Evolutionary conservation across 2,888 invertebrate species (phyloP).

Genomic region (Cremastinae sp.): DNA sequence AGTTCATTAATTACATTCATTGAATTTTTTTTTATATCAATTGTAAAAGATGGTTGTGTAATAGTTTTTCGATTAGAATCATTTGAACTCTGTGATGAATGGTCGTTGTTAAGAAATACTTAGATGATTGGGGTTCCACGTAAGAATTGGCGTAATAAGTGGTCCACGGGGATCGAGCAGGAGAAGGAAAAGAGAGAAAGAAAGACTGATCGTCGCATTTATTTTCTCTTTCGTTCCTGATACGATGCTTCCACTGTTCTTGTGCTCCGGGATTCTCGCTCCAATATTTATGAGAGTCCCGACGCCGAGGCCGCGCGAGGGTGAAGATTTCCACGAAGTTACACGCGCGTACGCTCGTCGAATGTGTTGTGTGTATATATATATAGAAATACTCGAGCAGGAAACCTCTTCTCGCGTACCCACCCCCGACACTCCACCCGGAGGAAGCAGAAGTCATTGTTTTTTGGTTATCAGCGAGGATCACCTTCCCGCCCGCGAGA

Average conservation of each 20-base stretch:
- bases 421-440: constrained; percentile 34
- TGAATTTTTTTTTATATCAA: too few relatives aligned
- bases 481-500: constrained; percentile 35
- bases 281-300: constrained; percentile 78
- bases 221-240: constrained; percentile 19
- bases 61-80: constrained; percentile 4
- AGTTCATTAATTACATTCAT: too few relatives aligned
- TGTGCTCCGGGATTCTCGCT: constrained; percentile 66
- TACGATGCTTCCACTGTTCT: constrained; percentile 9
- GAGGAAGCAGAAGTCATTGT: constrained; percentile 13
- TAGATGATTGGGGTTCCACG: constrained; percentile 76
- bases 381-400: background rate
- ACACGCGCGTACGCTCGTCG: background rate
- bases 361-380: background rate
- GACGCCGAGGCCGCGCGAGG: constrained; percentile 70
- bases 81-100: constrained; percentile 58
- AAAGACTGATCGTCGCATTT: constrained; percentile 66
- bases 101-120: constrained; percentile 75
- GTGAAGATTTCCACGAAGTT: constrained; percentile 71
- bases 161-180: constrained; percentile 71
- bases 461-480: constrained; percentile 54
- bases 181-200: too few relatives aligned
- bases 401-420: constrained; percentile 11
- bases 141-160: constrained; percentile 78
- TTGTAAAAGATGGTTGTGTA: too few relatives aligned